Percentiles rank a stretch among this genome's conserved stretches.
phyloP scores from a whole-genome alignment of 2,113 vertebrate species.

The Uria aalge region DNA sequence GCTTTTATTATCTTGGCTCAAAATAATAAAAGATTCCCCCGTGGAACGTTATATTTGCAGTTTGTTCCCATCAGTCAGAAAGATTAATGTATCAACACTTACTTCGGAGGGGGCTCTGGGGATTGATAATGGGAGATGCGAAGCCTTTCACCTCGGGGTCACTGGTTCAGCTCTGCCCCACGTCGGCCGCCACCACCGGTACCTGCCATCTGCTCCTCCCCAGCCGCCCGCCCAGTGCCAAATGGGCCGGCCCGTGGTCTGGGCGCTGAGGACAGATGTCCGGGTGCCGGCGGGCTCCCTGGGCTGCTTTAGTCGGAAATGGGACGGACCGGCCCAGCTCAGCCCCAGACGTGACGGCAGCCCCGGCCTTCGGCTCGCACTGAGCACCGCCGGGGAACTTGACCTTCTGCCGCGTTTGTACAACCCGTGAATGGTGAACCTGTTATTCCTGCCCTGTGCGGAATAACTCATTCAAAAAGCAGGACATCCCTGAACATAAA shows the following conservation, averaged over 20 bases:
- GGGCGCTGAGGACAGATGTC: not conserved
- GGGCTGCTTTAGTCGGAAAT: not conserved
- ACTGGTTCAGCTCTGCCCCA: conserved; percentile 51
- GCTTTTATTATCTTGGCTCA: not conserved
- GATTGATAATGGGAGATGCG: conserved; percentile 36
- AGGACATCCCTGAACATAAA: conserved; percentile 32
- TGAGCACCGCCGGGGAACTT: not conserved
- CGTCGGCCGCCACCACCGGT: not conserved
- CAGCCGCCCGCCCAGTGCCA: not conserved
- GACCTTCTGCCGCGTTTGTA: conserved; percentile 7
- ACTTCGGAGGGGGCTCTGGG: not conserved
- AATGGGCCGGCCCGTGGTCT: not conserved
- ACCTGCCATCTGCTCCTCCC: conserved; percentile 49
- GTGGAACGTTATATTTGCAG: conserved; percentile 4
- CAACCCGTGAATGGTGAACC: not conserved
- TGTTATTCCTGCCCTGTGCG: not conserved
- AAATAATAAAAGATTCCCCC: not conserved
- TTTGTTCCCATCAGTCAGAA: conserved; percentile 50
- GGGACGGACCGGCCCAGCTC: not conserved
- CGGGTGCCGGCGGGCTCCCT: not conserved
- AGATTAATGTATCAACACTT: conserved; percentile 60
- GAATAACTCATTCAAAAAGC: not conserved
- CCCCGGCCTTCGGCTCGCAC: not conserved
- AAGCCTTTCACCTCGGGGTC: conserved; percentile 50
- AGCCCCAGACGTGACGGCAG: not conserved